A percentile compares a stretch with the other conserved stretches of the same genome.
phyloP scores from a whole-genome alignment of 2,888 invertebrate species.

The Barypeithes pellucidus region DNA sequence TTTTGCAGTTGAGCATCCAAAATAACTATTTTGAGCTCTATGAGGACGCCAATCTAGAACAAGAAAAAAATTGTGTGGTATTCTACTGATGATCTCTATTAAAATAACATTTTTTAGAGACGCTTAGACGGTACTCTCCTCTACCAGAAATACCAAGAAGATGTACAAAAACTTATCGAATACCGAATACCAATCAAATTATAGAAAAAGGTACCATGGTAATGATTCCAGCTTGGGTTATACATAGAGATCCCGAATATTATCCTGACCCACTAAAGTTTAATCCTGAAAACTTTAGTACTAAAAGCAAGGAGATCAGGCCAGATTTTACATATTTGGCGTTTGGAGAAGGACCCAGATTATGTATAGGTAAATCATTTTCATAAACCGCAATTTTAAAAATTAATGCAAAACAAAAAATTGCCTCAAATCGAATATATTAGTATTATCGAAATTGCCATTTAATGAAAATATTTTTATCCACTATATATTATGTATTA shows the following conservation, averaged over 20 bases:
- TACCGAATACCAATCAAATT: slow-evolving; percentile 63
- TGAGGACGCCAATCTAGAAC: too few relatives aligned
- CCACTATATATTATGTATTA: too few relatives aligned
- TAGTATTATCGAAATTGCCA: too few relatives aligned
- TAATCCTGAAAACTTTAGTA: slow-evolving; percentile 60
- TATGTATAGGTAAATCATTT: slow-evolving; percentile 63
- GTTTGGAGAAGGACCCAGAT: slow-evolving; percentile 67
- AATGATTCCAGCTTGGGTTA: slow-evolving; percentile 60
- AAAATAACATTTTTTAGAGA: slow-evolving; percentile 61
- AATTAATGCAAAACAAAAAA: too few relatives aligned
- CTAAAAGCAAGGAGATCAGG: slow-evolving; percentile 53
- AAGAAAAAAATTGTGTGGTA: too few relatives aligned
- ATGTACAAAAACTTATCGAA: slow-evolving; percentile 59
- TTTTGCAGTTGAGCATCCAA: too few relatives aligned
- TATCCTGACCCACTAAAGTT: slow-evolving; percentile 59
- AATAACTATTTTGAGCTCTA: too few relatives aligned
- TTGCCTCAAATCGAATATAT: too few relatives aligned
- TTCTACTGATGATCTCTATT: too few relatives aligned
- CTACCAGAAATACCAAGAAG: slow-evolving; percentile 57
- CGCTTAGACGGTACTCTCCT: slow-evolving; percentile 66
- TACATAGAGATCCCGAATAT: slow-evolving; percentile 60
- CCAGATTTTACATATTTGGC: slow-evolving; percentile 60
- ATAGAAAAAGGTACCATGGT: slow-evolving; percentile 65
- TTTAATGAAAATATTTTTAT: too few relatives aligned
- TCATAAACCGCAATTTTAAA: too few relatives aligned